phyloP scores from a whole-genome alignment of 2,888 invertebrate species.

The Agrochola lota region DNA sequence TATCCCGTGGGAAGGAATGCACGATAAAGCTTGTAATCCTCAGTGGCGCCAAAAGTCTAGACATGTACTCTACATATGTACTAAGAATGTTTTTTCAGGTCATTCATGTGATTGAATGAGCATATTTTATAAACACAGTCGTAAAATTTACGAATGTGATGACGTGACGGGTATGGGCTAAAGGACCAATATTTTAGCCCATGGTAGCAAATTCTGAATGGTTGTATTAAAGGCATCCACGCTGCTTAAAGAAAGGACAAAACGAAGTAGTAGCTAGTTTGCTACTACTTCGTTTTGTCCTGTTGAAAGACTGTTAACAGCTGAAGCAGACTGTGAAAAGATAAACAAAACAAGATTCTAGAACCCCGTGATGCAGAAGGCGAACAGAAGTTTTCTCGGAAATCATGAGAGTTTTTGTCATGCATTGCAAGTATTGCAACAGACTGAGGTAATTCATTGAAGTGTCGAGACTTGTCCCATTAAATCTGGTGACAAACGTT shows the following conservation, averaged over 20 bases:
- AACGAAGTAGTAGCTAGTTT: too few relatives aligned
- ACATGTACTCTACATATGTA: conserved; percentile 49
- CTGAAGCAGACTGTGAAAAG: too few relatives aligned
- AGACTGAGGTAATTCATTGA: neutral
- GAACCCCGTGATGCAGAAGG: too few relatives aligned
- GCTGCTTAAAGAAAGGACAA: too few relatives aligned
- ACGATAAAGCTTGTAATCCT: conserved; percentile 52
- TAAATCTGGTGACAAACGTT: neutral
- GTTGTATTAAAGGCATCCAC: neutral
- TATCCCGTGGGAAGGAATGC: conserved; percentile 52
- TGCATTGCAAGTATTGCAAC: too few relatives aligned
- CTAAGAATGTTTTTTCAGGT: conserved; percentile 51
- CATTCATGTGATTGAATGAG: conserved; percentile 37
- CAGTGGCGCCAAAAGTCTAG: conserved; percentile 66
- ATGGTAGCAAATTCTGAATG: neutral
- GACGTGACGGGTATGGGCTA: conserved; percentile 22
- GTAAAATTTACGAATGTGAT: conserved; percentile 37
- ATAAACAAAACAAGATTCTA: too few relatives aligned
- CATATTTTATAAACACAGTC: conserved; percentile 59
- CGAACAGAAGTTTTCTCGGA: neutral
- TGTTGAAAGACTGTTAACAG: too few relatives aligned
- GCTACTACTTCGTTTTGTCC: too few relatives aligned
- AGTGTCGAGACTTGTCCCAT: too few relatives aligned
- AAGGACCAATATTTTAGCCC: conserved; percentile 17
- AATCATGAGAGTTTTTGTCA: neutral